phyloP scores from a whole-genome alignment of 2,888 invertebrate genomes.

The Eupithecia pulchellata region DNA sequence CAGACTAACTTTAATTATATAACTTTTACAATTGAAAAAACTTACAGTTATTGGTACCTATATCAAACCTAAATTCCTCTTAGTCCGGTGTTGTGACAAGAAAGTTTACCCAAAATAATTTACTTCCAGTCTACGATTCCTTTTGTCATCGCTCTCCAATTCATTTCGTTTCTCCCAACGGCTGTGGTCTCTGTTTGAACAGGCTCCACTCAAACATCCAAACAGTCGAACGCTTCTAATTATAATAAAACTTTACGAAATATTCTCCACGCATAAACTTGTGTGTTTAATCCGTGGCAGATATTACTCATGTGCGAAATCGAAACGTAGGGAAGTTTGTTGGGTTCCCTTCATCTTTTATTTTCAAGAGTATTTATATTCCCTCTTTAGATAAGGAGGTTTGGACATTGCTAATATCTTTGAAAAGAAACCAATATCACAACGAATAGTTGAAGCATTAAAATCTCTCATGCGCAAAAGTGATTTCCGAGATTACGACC shows the following conservation, averaged over 20 bases:
- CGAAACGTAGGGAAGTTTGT: constrained; percentile 14
- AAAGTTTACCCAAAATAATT: too few relatives aligned
- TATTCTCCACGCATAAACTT: constrained; percentile 26
- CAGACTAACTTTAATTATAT: too few relatives aligned
- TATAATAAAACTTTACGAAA: constrained; percentile 44
- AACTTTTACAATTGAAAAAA: too few relatives aligned
- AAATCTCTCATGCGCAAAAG: constrained; percentile 13
- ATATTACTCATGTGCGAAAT: constrained; percentile 45
- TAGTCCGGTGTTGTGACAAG: too few relatives aligned
- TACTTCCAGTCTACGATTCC: background rate
- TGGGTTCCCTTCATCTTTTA: background rate
- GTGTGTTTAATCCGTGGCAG: constrained; percentile 37
- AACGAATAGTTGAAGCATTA: background rate
- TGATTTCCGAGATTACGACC: constrained; percentile 5
- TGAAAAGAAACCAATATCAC: background rate
- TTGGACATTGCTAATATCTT: background rate
- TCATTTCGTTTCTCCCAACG: constrained; percentile 5
- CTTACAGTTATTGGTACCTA: too few relatives aligned
- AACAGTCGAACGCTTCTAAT: constrained; percentile 39
- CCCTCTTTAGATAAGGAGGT: background rate
- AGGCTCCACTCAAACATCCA: constrained; percentile 27
- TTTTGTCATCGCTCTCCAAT: background rate
- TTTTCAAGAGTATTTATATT: background rate
- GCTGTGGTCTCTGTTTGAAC: constrained; percentile 26
- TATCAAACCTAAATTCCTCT: too few relatives aligned